Percentiles rank a stretch among this genome's conserved stretches.
Evolutionary conservation across 2,113 vertebrate species (phyloP).

Genomic region (Gymnorhina tibicen): DNA sequence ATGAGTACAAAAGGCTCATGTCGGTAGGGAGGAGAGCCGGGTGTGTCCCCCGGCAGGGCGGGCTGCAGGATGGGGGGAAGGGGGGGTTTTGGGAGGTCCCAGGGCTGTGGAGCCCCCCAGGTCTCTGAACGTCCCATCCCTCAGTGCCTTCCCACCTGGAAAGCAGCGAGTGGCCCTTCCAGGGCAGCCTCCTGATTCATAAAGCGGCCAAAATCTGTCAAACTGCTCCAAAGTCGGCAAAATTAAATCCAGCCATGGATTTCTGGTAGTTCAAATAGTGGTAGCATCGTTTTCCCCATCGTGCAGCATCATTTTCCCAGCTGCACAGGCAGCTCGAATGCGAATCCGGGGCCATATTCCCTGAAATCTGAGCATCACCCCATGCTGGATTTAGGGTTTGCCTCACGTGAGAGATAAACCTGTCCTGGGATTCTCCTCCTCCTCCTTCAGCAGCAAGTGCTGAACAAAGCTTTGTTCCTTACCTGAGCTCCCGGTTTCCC

Average conservation of each 20-base stretch:
- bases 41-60: rapidly evolving
- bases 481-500: background rate
- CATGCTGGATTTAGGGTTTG: background rate
- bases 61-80: background rate
- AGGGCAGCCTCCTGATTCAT: background rate
- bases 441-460: background rate
- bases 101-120: background rate
- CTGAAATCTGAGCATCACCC: background rate
- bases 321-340: background rate
- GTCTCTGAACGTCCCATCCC: rapidly evolving
- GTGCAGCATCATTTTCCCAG: background rate
- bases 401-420: background rate
- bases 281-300: rapidly evolving
- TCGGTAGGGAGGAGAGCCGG: conserved; percentile 75
- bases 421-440: background rate
- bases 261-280: background rate
- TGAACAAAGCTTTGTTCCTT: background rate
- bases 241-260: rapidly evolving
- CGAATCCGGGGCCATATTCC: rapidly evolving
- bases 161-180: too few species aligned
- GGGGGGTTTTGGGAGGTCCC: rapidly evolving
- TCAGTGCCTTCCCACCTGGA: background rate
- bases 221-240: background rate
- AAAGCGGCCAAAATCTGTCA: background rate
- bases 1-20: conserved; percentile 98